Evolutionary conservation across 2,113 vertebrate genomes (phyloP).

Genomic region (Suncus etruscus): DNA sequence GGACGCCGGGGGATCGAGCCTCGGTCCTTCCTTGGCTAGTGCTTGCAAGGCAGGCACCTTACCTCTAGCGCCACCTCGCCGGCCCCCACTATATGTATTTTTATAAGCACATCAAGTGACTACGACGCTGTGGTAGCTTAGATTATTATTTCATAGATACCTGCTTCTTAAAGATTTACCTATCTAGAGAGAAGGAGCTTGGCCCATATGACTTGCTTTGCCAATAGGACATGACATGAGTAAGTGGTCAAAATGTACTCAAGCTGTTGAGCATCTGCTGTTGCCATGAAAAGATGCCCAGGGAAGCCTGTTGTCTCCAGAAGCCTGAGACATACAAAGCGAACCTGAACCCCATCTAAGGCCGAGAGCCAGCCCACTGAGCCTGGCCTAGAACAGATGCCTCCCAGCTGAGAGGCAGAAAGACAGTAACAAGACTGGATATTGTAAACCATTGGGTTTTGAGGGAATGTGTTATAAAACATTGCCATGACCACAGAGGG

Average conservation of each 20-base stretch:
- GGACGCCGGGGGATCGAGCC: too few relatives aligned
- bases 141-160: not conserved
- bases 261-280: not conserved
- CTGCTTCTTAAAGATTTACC: not conserved
- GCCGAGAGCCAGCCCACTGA: not conserved
- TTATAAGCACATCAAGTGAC: not conserved
- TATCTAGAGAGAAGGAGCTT: not conserved
- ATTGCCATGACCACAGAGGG: not conserved
- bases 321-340: not conserved
- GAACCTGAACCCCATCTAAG: not conserved
- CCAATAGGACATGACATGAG: not conserved
- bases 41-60: too few relatives aligned
- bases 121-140: not conserved
- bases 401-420: not conserved
- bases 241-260: not conserved
- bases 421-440: not conserved
- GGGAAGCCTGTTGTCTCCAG: not conserved
- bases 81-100: not conserved
- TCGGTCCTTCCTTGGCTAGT: too few relatives aligned
- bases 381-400: not conserved
- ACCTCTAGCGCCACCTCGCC: too few relatives aligned
- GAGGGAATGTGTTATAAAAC: not conserved
- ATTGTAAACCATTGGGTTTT: not conserved
- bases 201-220: not conserved
- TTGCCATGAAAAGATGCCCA: constrained; percentile 25